phyloP scores from a whole-genome alignment of 64 coral and sea anemone species.

The Montipora sp. region DNA sequence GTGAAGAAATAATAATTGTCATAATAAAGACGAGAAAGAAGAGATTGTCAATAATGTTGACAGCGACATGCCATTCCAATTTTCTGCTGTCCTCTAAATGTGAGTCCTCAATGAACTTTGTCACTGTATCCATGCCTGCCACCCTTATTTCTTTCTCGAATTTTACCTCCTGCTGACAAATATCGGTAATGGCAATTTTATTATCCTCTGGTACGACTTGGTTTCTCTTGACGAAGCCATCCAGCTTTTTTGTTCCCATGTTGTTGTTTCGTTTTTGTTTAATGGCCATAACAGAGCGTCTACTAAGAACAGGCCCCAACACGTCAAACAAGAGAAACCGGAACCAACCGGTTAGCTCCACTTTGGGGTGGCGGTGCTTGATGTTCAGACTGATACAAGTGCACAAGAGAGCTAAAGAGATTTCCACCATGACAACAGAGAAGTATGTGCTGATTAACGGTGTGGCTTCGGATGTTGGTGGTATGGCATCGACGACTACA shows the following conservation, averaged over 20 bases:
- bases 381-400: conserved; percentile 53
- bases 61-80: conserved; percentile 77
- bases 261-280: neutral
- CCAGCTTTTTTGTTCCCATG: neutral
- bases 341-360: conserved; percentile 53
- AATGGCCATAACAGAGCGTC: neutral
- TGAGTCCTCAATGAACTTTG: conserved; percentile 35
- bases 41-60: conserved; percentile 69
- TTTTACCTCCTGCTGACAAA: neutral
- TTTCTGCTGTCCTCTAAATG: conserved; percentile 29
- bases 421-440: conserved; percentile 69
- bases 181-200: neutral
- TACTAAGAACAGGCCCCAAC: conserved; percentile 34
- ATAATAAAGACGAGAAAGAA: conserved; percentile 70
- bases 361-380: conserved; percentile 63
- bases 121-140: conserved; percentile 53
- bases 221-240: conserved; percentile 28
- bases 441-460: conserved; percentile 87
- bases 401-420: conserved; percentile 65
- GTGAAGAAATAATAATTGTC: conserved; percentile 68
- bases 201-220: conserved; percentile 2
- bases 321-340: conserved; percentile 51
- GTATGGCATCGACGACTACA: conserved; percentile 77
- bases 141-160: conserved; percentile 25
- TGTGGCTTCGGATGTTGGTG: conserved; percentile 74